Evolutionary conservation across 37 sponge, comb jelly and placozoan genomes (phyloP).

Genomic region (Cliona cf. orientalis): DNA sequence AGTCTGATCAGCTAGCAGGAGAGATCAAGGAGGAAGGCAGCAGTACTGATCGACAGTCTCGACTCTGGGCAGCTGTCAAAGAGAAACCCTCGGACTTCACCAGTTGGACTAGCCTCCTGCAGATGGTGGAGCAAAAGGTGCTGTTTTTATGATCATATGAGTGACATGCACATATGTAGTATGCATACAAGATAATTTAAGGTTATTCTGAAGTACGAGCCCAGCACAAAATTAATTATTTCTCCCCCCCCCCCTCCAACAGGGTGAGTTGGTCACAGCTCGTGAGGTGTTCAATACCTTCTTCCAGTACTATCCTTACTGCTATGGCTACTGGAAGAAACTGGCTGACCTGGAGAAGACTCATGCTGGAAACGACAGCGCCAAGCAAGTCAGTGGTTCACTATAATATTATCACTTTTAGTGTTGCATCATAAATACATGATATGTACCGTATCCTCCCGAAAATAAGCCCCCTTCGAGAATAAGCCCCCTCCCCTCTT

Average conservation of each 20-base stretch:
- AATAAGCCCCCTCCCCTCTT: too few species aligned
- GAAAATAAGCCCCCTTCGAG: too few species aligned
- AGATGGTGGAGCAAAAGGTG: slow-evolving; percentile 82
- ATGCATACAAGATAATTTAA: too few species aligned
- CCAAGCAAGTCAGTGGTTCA: slow-evolving; percentile 32
- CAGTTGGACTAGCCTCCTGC: slow-evolving; percentile 84
- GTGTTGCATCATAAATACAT: too few species aligned
- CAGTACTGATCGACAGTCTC: too few species aligned
- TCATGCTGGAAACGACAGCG: slow-evolving; percentile 31
- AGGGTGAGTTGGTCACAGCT: slow-evolving; percentile 55
- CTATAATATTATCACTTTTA: not conserved
- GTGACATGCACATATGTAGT: not conserved
- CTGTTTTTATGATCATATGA: not conserved
- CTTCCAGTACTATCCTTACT: slow-evolving; percentile 81
- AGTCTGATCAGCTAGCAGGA: slow-evolving; percentile 27
- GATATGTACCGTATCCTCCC: too few species aligned
- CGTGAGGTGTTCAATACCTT: slow-evolving; percentile 78
- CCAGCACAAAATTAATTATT: too few species aligned
- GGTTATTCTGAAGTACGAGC: too few species aligned
- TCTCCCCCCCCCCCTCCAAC: not conserved
- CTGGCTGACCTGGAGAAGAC: slow-evolving; percentile 78
- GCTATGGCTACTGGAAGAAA: slow-evolving; percentile 98
- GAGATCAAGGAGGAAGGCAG: too few species aligned
- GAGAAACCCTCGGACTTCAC: slow-evolving; percentile 84
- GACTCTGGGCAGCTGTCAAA: slow-evolving; percentile 77